Percentiles rank a stretch among this genome's conserved stretches.
Evolutionary conservation across 2,797 vertebrate species (phyloP).

Genomic region (Nyctibius grandis): DNA sequence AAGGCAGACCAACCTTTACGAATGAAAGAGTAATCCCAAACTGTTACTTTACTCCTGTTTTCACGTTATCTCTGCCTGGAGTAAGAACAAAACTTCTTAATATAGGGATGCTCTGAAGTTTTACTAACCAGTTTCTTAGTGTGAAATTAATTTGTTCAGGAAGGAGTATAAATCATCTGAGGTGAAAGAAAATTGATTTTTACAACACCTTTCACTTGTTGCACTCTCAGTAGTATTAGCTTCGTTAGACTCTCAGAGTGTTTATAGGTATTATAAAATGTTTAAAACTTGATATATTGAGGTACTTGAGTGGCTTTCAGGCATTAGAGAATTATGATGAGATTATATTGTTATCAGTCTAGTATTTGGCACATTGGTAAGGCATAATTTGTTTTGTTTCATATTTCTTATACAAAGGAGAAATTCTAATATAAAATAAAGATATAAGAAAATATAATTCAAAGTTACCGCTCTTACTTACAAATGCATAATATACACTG

Average conservation of each 20-base stretch:
- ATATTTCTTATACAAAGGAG: background rate
- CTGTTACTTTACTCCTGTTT: background rate
- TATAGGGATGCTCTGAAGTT: constrained; percentile 33
- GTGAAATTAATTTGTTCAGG: constrained; percentile 72
- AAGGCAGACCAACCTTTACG: background rate
- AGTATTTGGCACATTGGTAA: constrained; percentile 39
- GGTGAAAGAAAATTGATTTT: constrained; percentile 72
- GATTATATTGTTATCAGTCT: constrained; percentile 67
- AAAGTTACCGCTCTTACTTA: background rate
- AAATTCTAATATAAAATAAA: background rate
- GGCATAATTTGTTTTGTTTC: background rate
- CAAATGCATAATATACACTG: background rate
- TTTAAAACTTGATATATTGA: constrained; percentile 73
- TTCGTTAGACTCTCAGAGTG: constrained; percentile 65
- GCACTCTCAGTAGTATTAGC: constrained; percentile 60
- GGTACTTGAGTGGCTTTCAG: constrained; percentile 64
- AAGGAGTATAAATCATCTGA: constrained; percentile 58
- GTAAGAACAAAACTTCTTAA: constrained; percentile 11
- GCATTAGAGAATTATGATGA: constrained; percentile 69
- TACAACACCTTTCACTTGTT: constrained; percentile 60
- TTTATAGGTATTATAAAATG: constrained; percentile 72
- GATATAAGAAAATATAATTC: background rate
- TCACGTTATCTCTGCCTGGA: background rate
- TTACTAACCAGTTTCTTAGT: constrained; percentile 63
- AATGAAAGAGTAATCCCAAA: background rate